Evolutionary conservation across 1,140 invertebrate species (phyloP).

Genomic region (Habropoda laboriosa): DNA sequence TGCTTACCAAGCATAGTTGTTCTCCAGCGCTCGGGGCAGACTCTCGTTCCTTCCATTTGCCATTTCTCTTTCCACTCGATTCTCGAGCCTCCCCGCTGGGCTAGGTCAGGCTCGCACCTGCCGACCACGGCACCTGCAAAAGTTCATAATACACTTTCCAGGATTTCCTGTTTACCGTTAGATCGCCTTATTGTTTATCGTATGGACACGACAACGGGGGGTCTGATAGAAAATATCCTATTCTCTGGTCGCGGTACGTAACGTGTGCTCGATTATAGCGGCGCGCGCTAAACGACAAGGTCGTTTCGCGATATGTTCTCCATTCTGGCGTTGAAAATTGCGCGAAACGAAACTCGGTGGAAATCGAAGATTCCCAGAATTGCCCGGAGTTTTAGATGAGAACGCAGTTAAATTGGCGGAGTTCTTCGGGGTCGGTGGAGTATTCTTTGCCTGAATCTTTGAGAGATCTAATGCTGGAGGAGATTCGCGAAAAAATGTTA

Average conservation of each 20-base stretch:
- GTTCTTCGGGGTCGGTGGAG: no score
- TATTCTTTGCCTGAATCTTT: no score
- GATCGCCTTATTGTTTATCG: slow-evolving; percentile 40
- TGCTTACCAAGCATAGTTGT: slow-evolving; percentile 28
- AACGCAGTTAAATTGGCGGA: no score
- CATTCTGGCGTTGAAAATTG: neutral
- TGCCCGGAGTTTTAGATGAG: no score
- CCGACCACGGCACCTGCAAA: slow-evolving; percentile 47
- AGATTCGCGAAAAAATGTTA: no score
- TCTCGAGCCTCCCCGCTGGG: slow-evolving; percentile 30
- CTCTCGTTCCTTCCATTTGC: slow-evolving; percentile 42
- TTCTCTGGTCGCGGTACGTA: neutral
- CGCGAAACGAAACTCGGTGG: neutral
- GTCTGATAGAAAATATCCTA: neutral
- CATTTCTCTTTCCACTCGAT: slow-evolving; percentile 44
- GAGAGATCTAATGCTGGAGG: no score
- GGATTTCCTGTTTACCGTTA: slow-evolving; percentile 47
- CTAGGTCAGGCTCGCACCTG: slow-evolving; percentile 49
- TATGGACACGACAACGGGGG: neutral
- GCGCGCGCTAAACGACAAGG: slow-evolving; percentile 15
- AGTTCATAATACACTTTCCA: slow-evolving; percentile 48
- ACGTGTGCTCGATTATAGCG: neutral
- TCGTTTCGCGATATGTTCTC: slow-evolving; percentile 10
- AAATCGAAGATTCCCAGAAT: neutral
- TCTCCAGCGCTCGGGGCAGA: neutral